Base-by-base conservation (phyloP, 2,888 invertebrate genomes). In the Gasteruption jaculator region DNA sequence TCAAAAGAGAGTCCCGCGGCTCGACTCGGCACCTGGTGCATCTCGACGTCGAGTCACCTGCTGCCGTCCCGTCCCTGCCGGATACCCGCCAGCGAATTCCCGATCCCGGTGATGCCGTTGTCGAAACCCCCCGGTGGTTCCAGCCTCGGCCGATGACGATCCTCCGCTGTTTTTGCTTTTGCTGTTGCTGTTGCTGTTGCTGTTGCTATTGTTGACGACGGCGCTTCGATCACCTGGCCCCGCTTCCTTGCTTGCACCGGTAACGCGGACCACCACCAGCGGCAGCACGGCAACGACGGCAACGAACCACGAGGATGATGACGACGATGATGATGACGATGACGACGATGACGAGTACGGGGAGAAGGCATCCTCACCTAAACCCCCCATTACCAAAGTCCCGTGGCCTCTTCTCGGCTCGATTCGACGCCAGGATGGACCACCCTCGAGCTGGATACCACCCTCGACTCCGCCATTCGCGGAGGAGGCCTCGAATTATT, bases 341-440 rank as follows among this genome's bases (percentile, higher is more conserved):
- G 60, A 54, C 54, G 60, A 57, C 54, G 59, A 63, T 57, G 60
- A 60, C 57, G 58, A 55, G 57, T 56, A 65, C 62, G 61, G 62
- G 63, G 65, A 68, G 60, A 67, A 69, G 66, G 68, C 69, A 68
- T 69, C 63, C 64, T 70, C 67, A 66, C 64, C 68, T 58, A 66
- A 65, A 62, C 59, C 65, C 65, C 68, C 67, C 70, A 69, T 71
- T 67, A 69, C 69, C 69, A 68, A 56, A 50, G 57, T 54, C 53
- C 65, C 58, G 54, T 48, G 53, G 54, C 52, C 53, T 51, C 49
- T 49, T 50, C 54, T 54, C 58, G 54, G 55, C 58, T 58, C 56
- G 54, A 61, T 57, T 56, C 55, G 53, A 52, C 56, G 54, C 43
- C 54, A 45, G 47, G 52, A 49, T 55, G 53, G 54, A 58, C 55